Percentiles rank a stretch among this genome's conserved stretches.
phyloP scores from a whole-genome alignment of 1,140 invertebrate species.

The Carposina sasakii region DNA sequence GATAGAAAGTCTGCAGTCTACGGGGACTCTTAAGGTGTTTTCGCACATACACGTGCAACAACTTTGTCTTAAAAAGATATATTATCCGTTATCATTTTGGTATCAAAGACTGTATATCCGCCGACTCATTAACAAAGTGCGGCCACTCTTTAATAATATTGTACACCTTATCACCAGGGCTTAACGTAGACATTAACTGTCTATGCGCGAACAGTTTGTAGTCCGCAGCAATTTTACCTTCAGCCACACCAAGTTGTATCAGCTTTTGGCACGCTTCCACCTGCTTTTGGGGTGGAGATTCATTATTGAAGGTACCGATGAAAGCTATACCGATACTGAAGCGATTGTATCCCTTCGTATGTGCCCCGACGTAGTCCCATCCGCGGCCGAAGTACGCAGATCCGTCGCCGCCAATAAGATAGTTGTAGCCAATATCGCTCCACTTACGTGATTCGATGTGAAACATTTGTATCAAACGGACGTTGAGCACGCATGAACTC shows the following conservation, averaged over 20 bases:
- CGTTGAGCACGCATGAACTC: conserved; percentile 61
- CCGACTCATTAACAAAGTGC: conserved; percentile 62
- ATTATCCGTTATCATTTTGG: no score
- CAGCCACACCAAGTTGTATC: conserved; percentile 72
- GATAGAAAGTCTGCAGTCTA: no score
- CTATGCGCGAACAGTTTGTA: conserved; percentile 78
- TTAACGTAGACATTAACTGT: conserved; percentile 75
- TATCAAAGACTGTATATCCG: conserved; percentile 30
- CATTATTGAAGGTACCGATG: conserved; percentile 76
- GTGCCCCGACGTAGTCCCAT: conserved; percentile 78
- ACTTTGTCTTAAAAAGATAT: no score
- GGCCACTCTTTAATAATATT: conserved; percentile 75
- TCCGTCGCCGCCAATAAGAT: conserved; percentile 83
- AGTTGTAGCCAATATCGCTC: conserved; percentile 79
- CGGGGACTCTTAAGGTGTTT: no score
- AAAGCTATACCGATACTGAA: conserved; percentile 78
- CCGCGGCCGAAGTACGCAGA: conserved; percentile 79
- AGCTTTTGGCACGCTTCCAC: conserved; percentile 71
- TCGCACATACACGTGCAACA: no score
- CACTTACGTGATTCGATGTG: conserved; percentile 79
- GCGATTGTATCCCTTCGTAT: conserved; percentile 77
- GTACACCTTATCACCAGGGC: conserved; percentile 76
- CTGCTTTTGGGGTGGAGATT: conserved; percentile 66
- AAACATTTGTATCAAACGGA: conserved; percentile 78
- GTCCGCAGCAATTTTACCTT: conserved; percentile 66